Base-by-base conservation (phyloP, 2,113 vertebrate species). In the Dolichotis patagonum region DNA sequence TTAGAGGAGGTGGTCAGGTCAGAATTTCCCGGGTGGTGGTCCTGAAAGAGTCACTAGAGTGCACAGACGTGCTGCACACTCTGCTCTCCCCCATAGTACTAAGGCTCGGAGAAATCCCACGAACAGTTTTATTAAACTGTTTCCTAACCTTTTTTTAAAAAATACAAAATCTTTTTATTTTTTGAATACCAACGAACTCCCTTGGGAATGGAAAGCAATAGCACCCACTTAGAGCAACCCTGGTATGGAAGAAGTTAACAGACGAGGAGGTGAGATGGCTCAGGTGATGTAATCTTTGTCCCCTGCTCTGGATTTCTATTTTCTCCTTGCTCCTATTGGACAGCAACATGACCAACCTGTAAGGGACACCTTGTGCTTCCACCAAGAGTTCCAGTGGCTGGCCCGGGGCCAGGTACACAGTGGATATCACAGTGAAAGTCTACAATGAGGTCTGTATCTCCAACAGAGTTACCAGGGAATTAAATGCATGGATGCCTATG, bases 81-180 rank as follows among this genome's bases (percentile, higher is more conserved):
- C 52, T 28, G 3, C 24, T n/a, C 60, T 56, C 43, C 46, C 32
- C 2, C 7, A 30, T 24, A 49, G 26, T 20, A 52, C 58, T 26
- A 41, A 86, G 84, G 58, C 89, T 56, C 95, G 84, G 90, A 95
- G n/a, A 89, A 95, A n/a, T 71, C 67, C 67, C 24, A 43, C 86
- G 35, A 49, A 49, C 49, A 17, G 69, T 88, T 82, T 90, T 80
- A 20, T 92, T 67, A 80, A 94, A 85, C 16, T 28, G 5, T 41
- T 90, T 67, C 77, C 41, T 54, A 49, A 78, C 65, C 35, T 12
- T 88, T 73, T 87, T 69, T 63, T 52, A 24, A n/a, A 46, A 46
- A 41, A 63, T 30, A 6, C 14, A 73, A 30, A n/a, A 5, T 67
- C 32, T 52, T 71, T 49, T 41, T 41, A 41, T 54, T 41, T 65